A percentile compares a stretch with the other conserved stretches of the same genome.
phyloP scores from a whole-genome alignment of 2,888 invertebrate species.

The Amiota minor region DNA sequence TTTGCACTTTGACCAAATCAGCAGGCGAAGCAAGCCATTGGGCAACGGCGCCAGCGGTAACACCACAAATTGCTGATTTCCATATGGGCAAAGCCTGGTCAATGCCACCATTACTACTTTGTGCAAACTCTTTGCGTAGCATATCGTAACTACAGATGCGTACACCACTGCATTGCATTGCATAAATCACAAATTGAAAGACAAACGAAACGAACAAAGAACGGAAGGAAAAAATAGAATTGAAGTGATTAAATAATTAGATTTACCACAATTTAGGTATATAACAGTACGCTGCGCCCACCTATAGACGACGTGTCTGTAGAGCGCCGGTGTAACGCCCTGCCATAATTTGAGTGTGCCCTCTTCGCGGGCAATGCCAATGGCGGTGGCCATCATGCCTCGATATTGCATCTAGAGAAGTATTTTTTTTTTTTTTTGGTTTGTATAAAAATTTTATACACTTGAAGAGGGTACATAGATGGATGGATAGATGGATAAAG shows the following conservation, averaged over 20 bases:
- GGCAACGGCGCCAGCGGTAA: constrained; percentile 87
- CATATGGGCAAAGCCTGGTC: constrained; percentile 71
- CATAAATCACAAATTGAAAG: no score
- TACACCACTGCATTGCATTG: constrained; percentile 76
- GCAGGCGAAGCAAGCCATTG: constrained; percentile 93
- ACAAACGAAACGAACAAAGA: background rate
- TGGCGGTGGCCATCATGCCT: constrained; percentile 87
- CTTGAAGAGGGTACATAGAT: no score
- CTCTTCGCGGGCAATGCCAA: constrained; percentile 88
- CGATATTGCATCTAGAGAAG: constrained; percentile 78
- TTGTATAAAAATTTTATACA: constrained; percentile 38
- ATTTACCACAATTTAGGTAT: no score
- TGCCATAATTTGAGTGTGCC: constrained; percentile 88
- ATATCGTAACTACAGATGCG: constrained; percentile 90
- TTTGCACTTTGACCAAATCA: constrained; percentile 94
- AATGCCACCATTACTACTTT: constrained; percentile 68
- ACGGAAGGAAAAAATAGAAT: background rate
- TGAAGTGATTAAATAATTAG: background rate
- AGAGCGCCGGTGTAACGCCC: constrained; percentile 90
- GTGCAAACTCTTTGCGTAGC: constrained; percentile 78
- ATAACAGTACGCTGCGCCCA: constrained; percentile 68
- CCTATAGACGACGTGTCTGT: constrained; percentile 86
- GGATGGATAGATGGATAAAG: no score
- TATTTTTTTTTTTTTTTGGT: constrained; percentile 39
- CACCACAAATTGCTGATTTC: constrained; percentile 83